Evolutionary conservation across 2,797 vertebrate species (phyloP), one percentile per base, ranked within the genome.

Genomic region (Etheostoma nigrum): DNA sequence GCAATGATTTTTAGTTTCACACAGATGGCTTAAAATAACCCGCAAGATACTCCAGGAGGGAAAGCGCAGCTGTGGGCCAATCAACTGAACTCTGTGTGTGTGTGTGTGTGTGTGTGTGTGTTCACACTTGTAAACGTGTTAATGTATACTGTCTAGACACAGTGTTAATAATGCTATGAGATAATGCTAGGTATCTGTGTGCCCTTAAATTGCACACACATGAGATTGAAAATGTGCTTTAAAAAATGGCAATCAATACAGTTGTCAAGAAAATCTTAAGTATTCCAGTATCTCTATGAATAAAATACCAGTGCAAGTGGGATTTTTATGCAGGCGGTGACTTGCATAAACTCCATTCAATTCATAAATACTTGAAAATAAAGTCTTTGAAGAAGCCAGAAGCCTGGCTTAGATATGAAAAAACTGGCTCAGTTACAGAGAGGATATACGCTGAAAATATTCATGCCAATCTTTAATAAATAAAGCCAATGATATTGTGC

Each of bases 1-100:
- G 83, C 65, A 16, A 44, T 81, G 52, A 75, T 82, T 81, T 74
- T 70, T 59, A 59, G 48, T 80, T 79, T 82, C 57, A 84, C 78
- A 86, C 75, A 69, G 61, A 89, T 45, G 72, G 54, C 80, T 92
- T 83, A 81, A 86, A 86, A 78, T 89, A 80, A 64, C 58, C 79
- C 16, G n/a, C 16, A 45, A 33, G 70, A 67, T 63, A 76, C 65
- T 87, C 66, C 74, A 75, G 63, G 60, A 79, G 72, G 74, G 58
- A 33, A 63, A 33, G 0, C 55, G 60, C 79, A 84, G 76, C 82
- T 72, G 59, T 44, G 47, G 66, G 78, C n/a, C 44, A 33, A 65
- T 69, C 45, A 6, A 12, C 15, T 81, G 51, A 86, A 66, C 55
- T 59, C 40, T 21, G 16, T 21, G 59, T 40, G 45, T 0, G 42